Percentiles rank a stretch among this genome's conserved stretches.
Conservation (phyloP, 2,888 invertebrate species). For the Tiliacea citrago region DNA sequence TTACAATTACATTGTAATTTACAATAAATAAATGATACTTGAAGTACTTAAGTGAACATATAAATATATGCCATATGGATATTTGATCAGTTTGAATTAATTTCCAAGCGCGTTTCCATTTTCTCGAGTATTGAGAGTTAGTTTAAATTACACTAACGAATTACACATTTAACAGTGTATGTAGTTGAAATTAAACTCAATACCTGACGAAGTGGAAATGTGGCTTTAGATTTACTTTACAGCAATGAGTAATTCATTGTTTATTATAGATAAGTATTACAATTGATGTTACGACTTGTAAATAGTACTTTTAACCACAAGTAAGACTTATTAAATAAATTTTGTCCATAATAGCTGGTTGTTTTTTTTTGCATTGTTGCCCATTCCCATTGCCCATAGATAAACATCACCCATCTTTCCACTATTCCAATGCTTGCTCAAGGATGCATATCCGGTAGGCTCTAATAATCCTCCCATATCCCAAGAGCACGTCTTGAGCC, state of each 20-base stretch:
- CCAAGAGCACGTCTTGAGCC: too few relatives aligned
- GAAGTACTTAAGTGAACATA: slow-evolving; percentile 62
- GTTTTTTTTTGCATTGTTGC: too few relatives aligned
- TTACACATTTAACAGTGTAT: slow-evolving; percentile 18
- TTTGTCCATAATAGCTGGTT: slow-evolving; percentile 61
- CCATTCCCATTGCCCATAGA: too few relatives aligned
- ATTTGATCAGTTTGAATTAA: slow-evolving; percentile 57
- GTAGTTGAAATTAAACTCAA: slow-evolving; percentile 23
- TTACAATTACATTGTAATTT: slow-evolving; percentile 57
- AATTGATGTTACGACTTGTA: slow-evolving; percentile 64
- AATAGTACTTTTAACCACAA: slow-evolving; percentile 63
- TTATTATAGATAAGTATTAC: slow-evolving; percentile 56
- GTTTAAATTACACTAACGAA: slow-evolving; percentile 34
- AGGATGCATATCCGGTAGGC: too few relatives aligned
- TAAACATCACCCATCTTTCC: too few relatives aligned
- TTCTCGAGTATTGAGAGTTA: slow-evolving; percentile 26
- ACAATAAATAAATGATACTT: slow-evolving; percentile 55
- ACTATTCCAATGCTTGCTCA: too few relatives aligned
- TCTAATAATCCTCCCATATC: too few relatives aligned
- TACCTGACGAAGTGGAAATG: slow-evolving; percentile 39
- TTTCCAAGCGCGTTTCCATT: slow-evolving; percentile 45
- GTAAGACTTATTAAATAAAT: slow-evolving; percentile 68
- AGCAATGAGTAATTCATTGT: slow-evolving; percentile 53
- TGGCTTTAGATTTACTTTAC: slow-evolving; percentile 38
- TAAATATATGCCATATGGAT: slow-evolving; percentile 63